phyloP scores from a whole-genome alignment of 2,797 vertebrate genomes.

The Miichthys miiuy region DNA sequence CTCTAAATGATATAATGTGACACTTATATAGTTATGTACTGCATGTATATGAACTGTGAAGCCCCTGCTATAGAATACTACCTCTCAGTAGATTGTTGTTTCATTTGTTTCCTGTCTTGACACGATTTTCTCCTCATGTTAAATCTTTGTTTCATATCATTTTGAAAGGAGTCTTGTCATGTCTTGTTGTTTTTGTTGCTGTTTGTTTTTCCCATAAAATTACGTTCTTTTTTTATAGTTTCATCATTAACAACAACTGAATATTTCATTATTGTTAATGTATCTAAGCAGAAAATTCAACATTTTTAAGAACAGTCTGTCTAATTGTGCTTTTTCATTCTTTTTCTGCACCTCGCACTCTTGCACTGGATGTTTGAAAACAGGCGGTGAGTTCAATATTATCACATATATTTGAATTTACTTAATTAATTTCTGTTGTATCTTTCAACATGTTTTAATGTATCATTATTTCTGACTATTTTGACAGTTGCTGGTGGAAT shows the following conservation, averaged over 20 bases:
- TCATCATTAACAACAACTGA: background rate
- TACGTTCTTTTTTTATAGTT: constrained; percentile 4
- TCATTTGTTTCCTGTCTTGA: background rate
- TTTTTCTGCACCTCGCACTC: background rate
- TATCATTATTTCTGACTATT: constrained; percentile 12
- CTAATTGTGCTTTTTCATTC: constrained; percentile 26
- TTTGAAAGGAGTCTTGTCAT: background rate
- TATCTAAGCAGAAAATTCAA: background rate
- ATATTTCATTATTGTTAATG: background rate
- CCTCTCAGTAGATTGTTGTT: constrained; percentile 4
- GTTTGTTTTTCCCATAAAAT: background rate
- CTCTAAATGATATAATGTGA: background rate
- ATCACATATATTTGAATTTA: background rate
- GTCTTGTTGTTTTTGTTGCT: background rate
- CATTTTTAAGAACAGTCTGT: background rate
- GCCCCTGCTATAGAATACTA: constrained; percentile 36
- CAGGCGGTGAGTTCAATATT: constrained; percentile 67
- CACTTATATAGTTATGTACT: background rate
- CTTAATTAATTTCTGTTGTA: background rate
- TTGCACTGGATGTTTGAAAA: constrained; percentile 28
- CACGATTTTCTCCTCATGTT: background rate
- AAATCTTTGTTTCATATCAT: constrained; percentile 21
- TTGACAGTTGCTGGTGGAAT: constrained; percentile 74
- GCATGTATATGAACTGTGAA: background rate
- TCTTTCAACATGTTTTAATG: constrained; percentile 8